Evolutionary conservation across 2,888 invertebrate species (phyloP), one percentile per base, ranked within the genome.

Genomic region (Leptopilina drosophilae): DNA sequence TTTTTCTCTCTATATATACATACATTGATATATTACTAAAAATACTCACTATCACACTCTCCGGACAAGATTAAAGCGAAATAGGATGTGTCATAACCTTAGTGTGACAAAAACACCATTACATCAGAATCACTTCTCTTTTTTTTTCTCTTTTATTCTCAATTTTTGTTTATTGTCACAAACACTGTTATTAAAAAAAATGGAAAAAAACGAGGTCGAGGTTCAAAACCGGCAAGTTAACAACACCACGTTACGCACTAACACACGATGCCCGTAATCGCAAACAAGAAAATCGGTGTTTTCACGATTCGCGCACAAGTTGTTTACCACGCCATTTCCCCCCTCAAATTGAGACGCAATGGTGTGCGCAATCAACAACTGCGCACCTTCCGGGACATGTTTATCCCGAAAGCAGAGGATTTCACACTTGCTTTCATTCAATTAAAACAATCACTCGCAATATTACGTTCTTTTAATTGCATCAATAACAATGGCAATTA

Each of bases 351-450:
- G 80, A 78, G 78, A 82, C 84, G 87, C 90, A 90, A 88, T 90
- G 89, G 86, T 84, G 87, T 91, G 91, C 91, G 90, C 91, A 85
- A 78, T 83, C 66, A 82, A 53, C 81, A 78, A 78, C 78, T 85
- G 90, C 90, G 89, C 90, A 90, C 87, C 89, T 89, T 89, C 89
- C 89, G 88, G 89, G 85, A 86, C 87, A 87, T 88, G 86, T 88
- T 89, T 88, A 85, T 84, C 86, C 85, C 84, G 84, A 82, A 15
- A 76, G 78, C 46, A 33, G 33, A 46, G 46, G 46, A 46, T 46
- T 46, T 11, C 7, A 33, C 33, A 33, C 46, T 46, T 11, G 46
- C 46, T 33, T 33, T 5, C 33, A 33, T 33, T 11, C 8, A 46
- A 46, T 9, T 15, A 73, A 59, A 59, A 15, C 15, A 15, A 15